Base-by-base conservation (phyloP, 2,888 invertebrate genomes). In the Lasioglossum oenotherae region DNA sequence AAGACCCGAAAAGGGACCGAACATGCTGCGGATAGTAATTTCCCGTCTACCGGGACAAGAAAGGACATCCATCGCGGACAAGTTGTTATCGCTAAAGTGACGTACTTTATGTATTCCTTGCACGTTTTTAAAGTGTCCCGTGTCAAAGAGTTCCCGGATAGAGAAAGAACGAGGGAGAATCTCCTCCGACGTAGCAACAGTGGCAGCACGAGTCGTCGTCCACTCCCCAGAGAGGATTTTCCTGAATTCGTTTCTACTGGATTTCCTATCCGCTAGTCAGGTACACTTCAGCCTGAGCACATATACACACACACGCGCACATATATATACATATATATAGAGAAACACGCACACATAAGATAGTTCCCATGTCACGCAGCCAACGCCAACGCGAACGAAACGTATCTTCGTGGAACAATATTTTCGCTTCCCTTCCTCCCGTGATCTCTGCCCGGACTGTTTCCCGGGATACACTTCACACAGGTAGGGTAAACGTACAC, bases 221-320 rank as follows among this genome's bases (percentile, higher is more conserved):
- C 90, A 88, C 84, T 90, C 90, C 83, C 87, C 74, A 72, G 88
- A 84, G 88, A 86, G 87, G 77, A 85, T 89, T 91, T 92, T 86
- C 89, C 83, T 88, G 90, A 89, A 91, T 92, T 92, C 88, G 90
- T 89, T 91, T 90, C 91, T 83, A 87, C 86, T 87, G 86, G 87
- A 87, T 91, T 91, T 88, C 75, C 80, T 77, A 81, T 75, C 83
- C 83, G 74, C 73, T 78, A 78, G 80, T 73, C 82, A 64, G 79
- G 53, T 81, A 82, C 78, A 71, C 76, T 84, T 74, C 74, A 49
- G 12, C 69, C 23, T 64, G 57, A 53, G 19, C 46, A n/a, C 73
- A 44, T 41, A 60, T 31, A 31, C 27, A 6, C 2, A 2, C 27
- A 14, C 27, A 4, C 1, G 31, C 31, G 31, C 31, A 2, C 31